A percentile compares a stretch with the other conserved stretches of the same genome.
Evolutionary conservation across 2,797 vertebrate species (phyloP).

Genomic region (Eulemur rubriventer): DNA sequence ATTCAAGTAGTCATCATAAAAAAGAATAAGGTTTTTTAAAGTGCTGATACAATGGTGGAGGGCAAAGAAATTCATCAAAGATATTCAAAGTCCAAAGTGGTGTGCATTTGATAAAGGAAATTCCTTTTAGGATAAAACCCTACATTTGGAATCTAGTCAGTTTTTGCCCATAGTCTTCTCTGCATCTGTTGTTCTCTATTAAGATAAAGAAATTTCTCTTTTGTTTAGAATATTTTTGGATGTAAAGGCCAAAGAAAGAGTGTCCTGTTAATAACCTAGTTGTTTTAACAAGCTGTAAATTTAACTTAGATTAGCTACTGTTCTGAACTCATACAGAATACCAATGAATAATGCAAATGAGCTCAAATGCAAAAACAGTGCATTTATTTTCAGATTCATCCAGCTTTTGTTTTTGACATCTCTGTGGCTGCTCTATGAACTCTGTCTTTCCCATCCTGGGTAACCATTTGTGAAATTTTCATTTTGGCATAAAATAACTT

Average conservation of each 20-base stretch:
- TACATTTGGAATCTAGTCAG: not conserved
- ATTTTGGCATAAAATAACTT: not conserved
- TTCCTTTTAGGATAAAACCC: not conserved
- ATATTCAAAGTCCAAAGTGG: not conserved
- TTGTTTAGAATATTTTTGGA: constrained; percentile 22
- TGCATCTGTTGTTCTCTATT: constrained; percentile 1
- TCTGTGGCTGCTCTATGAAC: constrained; percentile 15
- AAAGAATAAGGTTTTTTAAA: not conserved
- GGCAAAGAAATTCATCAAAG: not conserved
- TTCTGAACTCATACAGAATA: constrained; percentile 2
- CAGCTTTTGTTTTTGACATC: constrained; percentile 44
- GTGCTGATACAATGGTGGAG: not conserved
- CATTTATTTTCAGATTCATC: not conserved
- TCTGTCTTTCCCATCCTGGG: constrained; percentile 5
- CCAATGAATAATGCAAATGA: constrained; percentile 22
- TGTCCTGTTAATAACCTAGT: not conserved
- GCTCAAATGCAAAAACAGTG: not conserved
- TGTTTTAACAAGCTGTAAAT: constrained; percentile 43
- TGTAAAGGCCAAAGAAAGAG: not conserved
- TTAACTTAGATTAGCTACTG: constrained; percentile 19
- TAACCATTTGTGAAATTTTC: not conserved
- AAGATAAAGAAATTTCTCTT: not conserved
- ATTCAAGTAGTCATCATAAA: not conserved
- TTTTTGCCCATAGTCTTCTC: not conserved
- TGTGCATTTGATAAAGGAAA: not conserved